phyloP scores from a whole-genome alignment of 2,113 vertebrate genomes.

The Beaufortia kweichowensis region DNA sequence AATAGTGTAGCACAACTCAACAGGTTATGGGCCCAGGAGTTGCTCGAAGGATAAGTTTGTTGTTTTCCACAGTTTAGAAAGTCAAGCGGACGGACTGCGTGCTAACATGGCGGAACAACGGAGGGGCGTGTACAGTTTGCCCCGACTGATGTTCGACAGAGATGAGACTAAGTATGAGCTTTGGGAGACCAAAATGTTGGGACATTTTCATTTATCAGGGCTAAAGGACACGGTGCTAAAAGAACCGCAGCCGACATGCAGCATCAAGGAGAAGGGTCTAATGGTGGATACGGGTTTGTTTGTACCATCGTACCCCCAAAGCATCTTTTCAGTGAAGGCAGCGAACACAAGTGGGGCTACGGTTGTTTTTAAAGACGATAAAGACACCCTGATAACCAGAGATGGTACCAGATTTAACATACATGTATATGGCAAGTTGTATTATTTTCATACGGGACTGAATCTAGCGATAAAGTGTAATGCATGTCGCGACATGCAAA shows the following conservation, averaged over 20 bases:
- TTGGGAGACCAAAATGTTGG: slow-evolving; percentile 33
- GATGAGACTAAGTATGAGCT: slow-evolving; percentile 31
- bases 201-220: slow-evolving; percentile 22
- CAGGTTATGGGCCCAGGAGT: too few relatives aligned
- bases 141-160: slow-evolving; percentile 24
- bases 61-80: background rate
- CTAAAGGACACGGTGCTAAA: slow-evolving; percentile 24
- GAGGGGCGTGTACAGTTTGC: slow-evolving; percentile 12
- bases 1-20: too few relatives aligned
- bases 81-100: slow-evolving; percentile 19
- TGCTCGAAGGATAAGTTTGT: too few relatives aligned
- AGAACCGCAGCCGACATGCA: background rate
- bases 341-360: slow-evolving; percentile 14
- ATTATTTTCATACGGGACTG: slow-evolving; percentile 20
- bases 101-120: slow-evolving; percentile 10
- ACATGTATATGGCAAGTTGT: background rate
- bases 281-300: slow-evolving; percentile 30
- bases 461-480: slow-evolving; percentile 12
- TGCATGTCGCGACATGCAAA: slow-evolving; percentile 26
- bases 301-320: too few relatives aligned
- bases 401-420: slow-evolving; percentile 22
- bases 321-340: slow-evolving; percentile 25
- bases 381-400: background rate
- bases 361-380: slow-evolving; percentile 21
- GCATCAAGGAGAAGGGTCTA: background rate